Evolutionary conservation across 2,113 vertebrate species (phyloP).

Genomic region (Oryzias celebensis): DNA sequence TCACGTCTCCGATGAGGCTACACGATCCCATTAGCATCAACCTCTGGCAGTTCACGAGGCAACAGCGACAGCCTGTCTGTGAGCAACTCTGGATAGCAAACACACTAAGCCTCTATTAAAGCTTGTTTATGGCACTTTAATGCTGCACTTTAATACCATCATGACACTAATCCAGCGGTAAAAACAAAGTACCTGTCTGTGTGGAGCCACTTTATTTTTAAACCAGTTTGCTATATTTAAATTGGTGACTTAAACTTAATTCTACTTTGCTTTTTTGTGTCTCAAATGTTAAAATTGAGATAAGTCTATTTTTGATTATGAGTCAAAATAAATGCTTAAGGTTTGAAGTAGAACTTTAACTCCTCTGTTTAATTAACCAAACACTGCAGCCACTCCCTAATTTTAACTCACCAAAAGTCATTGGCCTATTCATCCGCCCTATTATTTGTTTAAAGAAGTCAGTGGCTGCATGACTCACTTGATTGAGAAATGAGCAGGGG

Average conservation of each 20-base stretch:
- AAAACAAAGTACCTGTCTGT: neutral
- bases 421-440: slow-evolving; percentile 16
- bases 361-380: slow-evolving; percentile 24
- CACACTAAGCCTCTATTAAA: slow-evolving; percentile 24
- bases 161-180: slow-evolving; percentile 6
- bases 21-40: slow-evolving; percentile 44
- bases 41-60: slow-evolving; percentile 22
- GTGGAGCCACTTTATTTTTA: neutral
- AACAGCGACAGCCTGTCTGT: slow-evolving; percentile 30
- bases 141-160: slow-evolving; percentile 2
- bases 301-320: no score
- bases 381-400: slow-evolving; percentile 10
- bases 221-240: no score
- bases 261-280: no score
- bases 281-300: no score
- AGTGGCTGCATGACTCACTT: slow-evolving; percentile 21
- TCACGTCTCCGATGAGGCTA: slow-evolving; percentile 37
- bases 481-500: slow-evolving; percentile 17
- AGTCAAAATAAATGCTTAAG: no score
- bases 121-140: slow-evolving; percentile 10
- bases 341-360: neutral
- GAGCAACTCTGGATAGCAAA: slow-evolving; percentile 4
- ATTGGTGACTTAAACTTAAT: no score
- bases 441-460: neutral
- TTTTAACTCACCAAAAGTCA: slow-evolving; percentile 10